Evolutionary conservation across 2,888 invertebrate species (phyloP), one percentile per base, ranked within the genome.

Genomic region (Zeuzera pyrina): DNA sequence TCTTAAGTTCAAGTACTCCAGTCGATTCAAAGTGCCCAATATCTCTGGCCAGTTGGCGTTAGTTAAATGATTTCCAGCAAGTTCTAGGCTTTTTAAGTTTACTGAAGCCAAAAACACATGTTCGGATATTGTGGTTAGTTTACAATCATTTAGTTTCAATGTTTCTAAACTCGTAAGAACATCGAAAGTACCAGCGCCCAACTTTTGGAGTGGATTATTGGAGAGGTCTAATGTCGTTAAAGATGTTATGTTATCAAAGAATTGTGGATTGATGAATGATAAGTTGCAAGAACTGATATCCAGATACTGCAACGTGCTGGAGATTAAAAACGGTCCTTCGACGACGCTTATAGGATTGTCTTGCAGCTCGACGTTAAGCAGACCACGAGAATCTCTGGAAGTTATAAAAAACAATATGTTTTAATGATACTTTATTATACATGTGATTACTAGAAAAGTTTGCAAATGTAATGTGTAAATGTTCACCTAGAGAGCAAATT

Each of bases 141-240:
- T 86, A 57, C 91, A 91, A 40, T 85, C 77, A 50, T 89, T 89
- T 32, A 91, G 70, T 55, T 88, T 88, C 8, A 91, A 62, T 27
- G 86, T 86, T 48, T 90, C 89, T 15, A 91, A 66, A 50, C 87
- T 88, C n/a, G 84, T 85, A 22, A 91, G 66, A 10, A 87, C 85
- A 45, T 88, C 87, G 47, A 91, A 89, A 1, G 87, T 78, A 14
- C 85, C 86, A 1, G 85, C 70, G 26, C 86, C 85, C 28, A 91
- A 70, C 5, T 61, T 64, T 35, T 72, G 68, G 1, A 91, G 69
- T 2, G 90, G 89, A 61, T 91, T 91, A 36, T 87, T 79, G 3
- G 90, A 90, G 6, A 91, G 67, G 55, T 91, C 90, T n/a, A 91
- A 64, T n/a, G 86, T 88, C 38, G 86, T 88, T 12, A 91, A 65